Conservation (phyloP, 1,140 invertebrate species). For the Bilobella aurantiaca region DNA sequence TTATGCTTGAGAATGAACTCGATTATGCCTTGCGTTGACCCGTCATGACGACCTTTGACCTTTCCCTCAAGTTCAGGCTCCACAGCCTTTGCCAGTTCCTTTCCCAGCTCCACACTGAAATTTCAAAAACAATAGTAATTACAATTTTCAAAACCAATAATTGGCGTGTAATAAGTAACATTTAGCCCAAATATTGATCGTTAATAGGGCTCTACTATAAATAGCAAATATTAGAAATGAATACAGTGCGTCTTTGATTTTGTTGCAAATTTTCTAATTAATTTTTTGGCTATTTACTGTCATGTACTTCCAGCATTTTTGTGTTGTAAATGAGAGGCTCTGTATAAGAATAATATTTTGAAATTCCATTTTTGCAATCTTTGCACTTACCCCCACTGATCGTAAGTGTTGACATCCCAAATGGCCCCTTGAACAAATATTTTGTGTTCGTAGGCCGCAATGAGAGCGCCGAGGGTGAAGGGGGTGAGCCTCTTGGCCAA, state of each 20-base stretch:
- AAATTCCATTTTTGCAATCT: background rate
- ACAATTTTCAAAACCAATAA: too few relatives aligned
- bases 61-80: conserved; percentile 75
- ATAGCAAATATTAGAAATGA: too few relatives aligned
- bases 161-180: too few relatives aligned
- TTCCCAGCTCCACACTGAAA: conserved; percentile 67
- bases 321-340: too few relatives aligned
- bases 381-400: conserved; percentile 87
- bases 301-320: too few relatives aligned
- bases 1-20: conserved; percentile 59
- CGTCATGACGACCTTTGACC: conserved; percentile 62
- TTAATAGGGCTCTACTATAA: too few relatives aligned
- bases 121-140: too few relatives aligned
- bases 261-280: too few relatives aligned
- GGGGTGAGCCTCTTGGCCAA: conserved; percentile 87
- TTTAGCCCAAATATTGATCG: conserved; percentile 13
- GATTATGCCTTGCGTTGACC: conserved; percentile 88
- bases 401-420: conserved; percentile 99
- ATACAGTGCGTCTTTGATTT: too few relatives aligned
- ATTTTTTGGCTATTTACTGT: too few relatives aligned
- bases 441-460: conserved; percentile 96
- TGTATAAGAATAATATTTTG: background rate
- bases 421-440: conserved; percentile 97
- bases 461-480: conserved; percentile 87
- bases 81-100: conserved; percentile 94